Base-by-base conservation (phyloP, 1,140 invertebrate genomes). In the Cotesia glomerata region DNA sequence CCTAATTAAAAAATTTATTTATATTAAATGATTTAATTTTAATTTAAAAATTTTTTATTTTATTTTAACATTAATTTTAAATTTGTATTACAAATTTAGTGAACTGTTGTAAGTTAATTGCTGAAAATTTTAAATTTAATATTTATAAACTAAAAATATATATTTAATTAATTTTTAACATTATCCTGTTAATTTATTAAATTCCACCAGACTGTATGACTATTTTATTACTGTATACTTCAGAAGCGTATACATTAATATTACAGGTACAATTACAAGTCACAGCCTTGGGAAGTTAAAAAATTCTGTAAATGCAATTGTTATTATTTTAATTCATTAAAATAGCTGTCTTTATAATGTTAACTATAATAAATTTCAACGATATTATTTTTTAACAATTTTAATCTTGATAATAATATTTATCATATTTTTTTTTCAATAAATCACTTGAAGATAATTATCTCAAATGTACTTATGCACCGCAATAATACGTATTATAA, bases 221-320 rank as follows among this genome's bases (percentile, higher is more conserved):
- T 56, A 68, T 36, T 32, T 68, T 68, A 56, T 54, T 54, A 14
- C 54, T 54, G 54, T 36, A 68, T 63, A n/a, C 7, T n/a, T 54
- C 1, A 26, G 26, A 26, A 26, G 26, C 5, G 13, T 16, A 54
- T 54, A 54, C 52, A 54, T 54, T 5, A 54, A 54, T 54, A 35
- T 4, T 63, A 71, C 69, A 64, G 61, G 61, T 71, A 71, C 69
- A 65, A 18, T 56, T 71, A 71, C 69, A 45, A 64, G 36, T 64
- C 69, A 71, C 69, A 71, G 69, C 61, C 69, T 64, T 26, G 69
- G 14, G 61, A 49, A 64, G 63, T 64, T 14, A 63, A 61, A 51
- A 51, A 71, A 16, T 68, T 16, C 14, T 54, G 56, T 51, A 71
- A 71, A 13, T 45, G 59, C 45, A 54, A n/a, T 59, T 54, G 52